A percentile compares a stretch with the other conserved stretches of the same genome.
phyloP scores from a whole-genome alignment of 1,140 invertebrate species.

The Penaeus japonicus region DNA sequence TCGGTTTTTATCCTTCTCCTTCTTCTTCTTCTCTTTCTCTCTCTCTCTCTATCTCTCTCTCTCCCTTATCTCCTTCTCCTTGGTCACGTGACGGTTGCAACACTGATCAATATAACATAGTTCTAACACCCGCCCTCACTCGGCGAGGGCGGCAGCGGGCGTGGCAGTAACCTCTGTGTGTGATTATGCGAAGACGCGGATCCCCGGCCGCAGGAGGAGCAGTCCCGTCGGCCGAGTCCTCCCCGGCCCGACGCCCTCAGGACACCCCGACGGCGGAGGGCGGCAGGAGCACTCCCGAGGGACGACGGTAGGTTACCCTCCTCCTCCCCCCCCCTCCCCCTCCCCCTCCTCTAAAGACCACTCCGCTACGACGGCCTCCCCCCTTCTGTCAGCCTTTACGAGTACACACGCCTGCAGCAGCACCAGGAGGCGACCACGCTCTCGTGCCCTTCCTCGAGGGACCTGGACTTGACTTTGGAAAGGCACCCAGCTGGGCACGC shows the following conservation, averaged over 20 bases:
- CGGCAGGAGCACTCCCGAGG: conserved; percentile 21
- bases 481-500: too few species aligned
- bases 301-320: background rate
- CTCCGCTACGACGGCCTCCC: background rate
- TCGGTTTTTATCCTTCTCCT: background rate
- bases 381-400: background rate
- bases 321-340: background rate
- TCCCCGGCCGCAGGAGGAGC: too few species aligned
- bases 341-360: background rate
- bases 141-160: background rate
- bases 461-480: too few species aligned
- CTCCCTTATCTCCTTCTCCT: too few species aligned
- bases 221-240: background rate
- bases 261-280: background rate
- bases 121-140: too few species aligned
- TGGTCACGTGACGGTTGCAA: too few species aligned
- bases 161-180: background rate
- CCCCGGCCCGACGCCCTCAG: background rate
- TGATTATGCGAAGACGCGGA: too few species aligned
- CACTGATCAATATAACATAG: too few species aligned
- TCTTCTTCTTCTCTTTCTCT: too few species aligned
- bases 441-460: too few species aligned
- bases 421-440: background rate
- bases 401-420: background rate
- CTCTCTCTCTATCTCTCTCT: too few species aligned